Percentiles rank a stretch among this genome's conserved stretches.
These are phyloP conservation scores for Aphis craccivora DNA, from an alignment of 1,140 invertebrate species.

Conservation along the genomic window DNA sequence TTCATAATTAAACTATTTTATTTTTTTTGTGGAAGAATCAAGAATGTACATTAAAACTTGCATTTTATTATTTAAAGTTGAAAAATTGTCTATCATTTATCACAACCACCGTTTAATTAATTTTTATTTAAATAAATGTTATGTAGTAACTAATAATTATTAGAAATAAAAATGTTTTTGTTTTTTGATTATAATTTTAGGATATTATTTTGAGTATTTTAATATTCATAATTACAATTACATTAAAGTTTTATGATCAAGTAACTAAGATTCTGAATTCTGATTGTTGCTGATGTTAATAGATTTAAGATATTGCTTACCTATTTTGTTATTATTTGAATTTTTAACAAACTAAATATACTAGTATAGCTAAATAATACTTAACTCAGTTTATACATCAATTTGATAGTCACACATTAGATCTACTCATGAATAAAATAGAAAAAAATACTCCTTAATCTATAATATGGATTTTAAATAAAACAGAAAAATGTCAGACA, in stretches of 20 bases:
- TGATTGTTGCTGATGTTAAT: neutral
- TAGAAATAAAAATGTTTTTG: neutral
- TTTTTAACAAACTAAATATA: neutral
- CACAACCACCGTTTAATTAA: neutral
- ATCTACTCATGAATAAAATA: neutral
- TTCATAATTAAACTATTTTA: neutral
- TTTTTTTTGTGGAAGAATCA: neutral
- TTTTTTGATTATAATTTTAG: neutral
- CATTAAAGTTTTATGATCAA: neutral
- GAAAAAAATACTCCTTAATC: neutral
- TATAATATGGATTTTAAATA: neutral
- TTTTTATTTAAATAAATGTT: neutral
- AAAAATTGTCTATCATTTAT: neutral
- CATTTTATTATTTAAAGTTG: neutral
- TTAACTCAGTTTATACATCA: neutral
- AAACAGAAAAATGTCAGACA: neutral
- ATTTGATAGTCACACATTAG: neutral
- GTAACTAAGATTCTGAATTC: neutral
- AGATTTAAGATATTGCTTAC: neutral
- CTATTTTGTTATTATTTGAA: neutral
- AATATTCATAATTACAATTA: neutral
- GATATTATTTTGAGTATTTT: conserved; percentile 8
- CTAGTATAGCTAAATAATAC: neutral
- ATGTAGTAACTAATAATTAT: neutral
- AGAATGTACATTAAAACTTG: neutral